Conservation (phyloP, 2,888 invertebrate genomes). For the Volucella bombylans region DNA sequence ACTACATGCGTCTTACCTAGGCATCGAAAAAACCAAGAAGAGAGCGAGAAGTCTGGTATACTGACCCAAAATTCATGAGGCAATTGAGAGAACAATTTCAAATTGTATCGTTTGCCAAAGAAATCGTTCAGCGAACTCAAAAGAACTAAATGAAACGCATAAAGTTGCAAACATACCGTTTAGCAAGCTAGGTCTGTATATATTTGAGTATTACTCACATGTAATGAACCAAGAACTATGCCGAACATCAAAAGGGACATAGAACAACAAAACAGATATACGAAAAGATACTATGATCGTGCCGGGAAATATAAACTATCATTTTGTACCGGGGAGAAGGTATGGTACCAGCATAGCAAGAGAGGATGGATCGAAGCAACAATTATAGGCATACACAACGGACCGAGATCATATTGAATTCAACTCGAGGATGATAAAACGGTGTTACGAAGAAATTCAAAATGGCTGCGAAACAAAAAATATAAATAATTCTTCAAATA, state of each 20-base stretch:
- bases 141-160: conserved; percentile 56
- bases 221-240: conserved; percentile 3
- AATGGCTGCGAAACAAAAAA: too few relatives aligned
- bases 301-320: background rate
- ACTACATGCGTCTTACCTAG: conserved; percentile 59
- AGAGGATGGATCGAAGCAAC: too few relatives aligned
- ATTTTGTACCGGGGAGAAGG: too few relatives aligned
- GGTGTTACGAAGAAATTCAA: too few relatives aligned
- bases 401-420: too few relatives aligned
- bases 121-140: conserved; percentile 45
- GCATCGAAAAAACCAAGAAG: too few relatives aligned
- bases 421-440: too few relatives aligned
- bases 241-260: background rate
- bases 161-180: conserved; percentile 40
- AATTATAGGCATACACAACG: too few relatives aligned
- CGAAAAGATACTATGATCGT: conserved; percentile 7
- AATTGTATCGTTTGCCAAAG: conserved; percentile 55
- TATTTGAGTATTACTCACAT: conserved; percentile 54
- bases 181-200: conserved; percentile 52
- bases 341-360: too few relatives aligned
- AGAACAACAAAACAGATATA: background rate
- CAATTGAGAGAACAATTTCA: conserved; percentile 69
- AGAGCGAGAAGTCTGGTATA: conserved; percentile 66
- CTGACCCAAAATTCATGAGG: conserved; percentile 74
- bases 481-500: too few relatives aligned